Conservation (phyloP, 2,113 vertebrate species). For the Synchiropus splendidus region DNA sequence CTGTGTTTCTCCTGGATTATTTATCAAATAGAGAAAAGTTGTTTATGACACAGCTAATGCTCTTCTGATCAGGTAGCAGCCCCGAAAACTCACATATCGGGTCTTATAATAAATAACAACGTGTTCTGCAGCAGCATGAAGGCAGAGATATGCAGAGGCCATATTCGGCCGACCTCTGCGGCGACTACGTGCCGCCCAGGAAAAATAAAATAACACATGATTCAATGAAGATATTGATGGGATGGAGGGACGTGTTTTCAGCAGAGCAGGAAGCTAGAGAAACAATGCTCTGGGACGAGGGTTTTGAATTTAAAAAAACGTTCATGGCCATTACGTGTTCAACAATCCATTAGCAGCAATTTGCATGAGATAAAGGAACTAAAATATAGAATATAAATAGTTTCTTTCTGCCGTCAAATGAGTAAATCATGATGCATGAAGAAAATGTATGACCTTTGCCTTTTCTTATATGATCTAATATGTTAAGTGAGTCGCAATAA, state of each 20-base stretch:
- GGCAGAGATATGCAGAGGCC: conserved; percentile 22
- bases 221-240: conserved; percentile 20
- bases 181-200: conserved; percentile 3
- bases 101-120: conserved; percentile 41
- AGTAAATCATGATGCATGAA: too few relatives aligned
- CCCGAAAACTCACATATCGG: conserved; percentile 13
- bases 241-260: conserved; percentile 14
- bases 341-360: too few relatives aligned
- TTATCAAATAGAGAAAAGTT: conserved; percentile 58
- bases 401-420: too few relatives aligned
- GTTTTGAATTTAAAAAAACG: too few relatives aligned
- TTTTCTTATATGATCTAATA: too few relatives aligned
- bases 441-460: too few relatives aligned
- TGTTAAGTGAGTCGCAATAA: too few relatives aligned
- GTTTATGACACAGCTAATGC: conserved; percentile 60
- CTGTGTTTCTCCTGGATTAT: conserved; percentile 65
- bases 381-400: too few relatives aligned
- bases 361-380: too few relatives aligned
- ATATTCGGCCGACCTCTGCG: conserved; percentile 32
- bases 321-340: too few relatives aligned
- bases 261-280: not conserved
- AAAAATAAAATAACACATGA: conserved; percentile 23
- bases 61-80: conserved; percentile 40
- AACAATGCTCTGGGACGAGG: too few relatives aligned
- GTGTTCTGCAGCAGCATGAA: conserved; percentile 20